phyloP scores from a whole-genome alignment of 2,888 invertebrate species.

The Apotomis betuletana region DNA sequence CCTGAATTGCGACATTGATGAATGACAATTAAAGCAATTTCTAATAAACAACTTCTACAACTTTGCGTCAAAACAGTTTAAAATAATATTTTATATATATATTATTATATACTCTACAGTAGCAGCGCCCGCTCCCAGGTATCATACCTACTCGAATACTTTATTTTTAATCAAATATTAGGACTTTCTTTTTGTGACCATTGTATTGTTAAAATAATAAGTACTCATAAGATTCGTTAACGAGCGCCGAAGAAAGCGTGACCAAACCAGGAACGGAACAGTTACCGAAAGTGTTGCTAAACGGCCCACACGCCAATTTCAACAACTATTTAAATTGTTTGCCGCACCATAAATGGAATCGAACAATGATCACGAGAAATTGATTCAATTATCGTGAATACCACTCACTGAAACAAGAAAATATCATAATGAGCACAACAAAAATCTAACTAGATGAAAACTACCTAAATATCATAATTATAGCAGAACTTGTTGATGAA shows the following conservation, averaged over 20 bases:
- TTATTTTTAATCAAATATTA: not conserved
- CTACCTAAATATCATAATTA: not conserved
- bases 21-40: slow-evolving; percentile 50
- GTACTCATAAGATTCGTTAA: slow-evolving; percentile 31
- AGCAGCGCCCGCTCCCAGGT: not conserved
- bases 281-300: slow-evolving; percentile 65
- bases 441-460: not conserved
- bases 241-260: slow-evolving; percentile 66
- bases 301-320: slow-evolving; percentile 45
- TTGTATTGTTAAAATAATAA: slow-evolving; percentile 27
- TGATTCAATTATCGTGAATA: slow-evolving; percentile 5
- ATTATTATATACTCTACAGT: not conserved
- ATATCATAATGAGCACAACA: too few relatives aligned
- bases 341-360: slow-evolving; percentile 20
- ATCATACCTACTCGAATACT: too few relatives aligned
- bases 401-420: not conserved
- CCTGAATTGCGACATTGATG: slow-evolving; percentile 60
- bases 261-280: slow-evolving; percentile 52
- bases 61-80: not conserved
- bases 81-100: not conserved
- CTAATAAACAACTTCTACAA: slow-evolving; percentile 21
- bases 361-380: slow-evolving; percentile 5
- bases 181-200: slow-evolving; percentile 16
- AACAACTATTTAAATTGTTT: slow-evolving; percentile 44
- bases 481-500: not conserved